These are phyloP conservation scores for Lochmaea crataegi DNA, from an alignment of 2,888 invertebrate genomes.

Conservation along the genomic window DNA sequence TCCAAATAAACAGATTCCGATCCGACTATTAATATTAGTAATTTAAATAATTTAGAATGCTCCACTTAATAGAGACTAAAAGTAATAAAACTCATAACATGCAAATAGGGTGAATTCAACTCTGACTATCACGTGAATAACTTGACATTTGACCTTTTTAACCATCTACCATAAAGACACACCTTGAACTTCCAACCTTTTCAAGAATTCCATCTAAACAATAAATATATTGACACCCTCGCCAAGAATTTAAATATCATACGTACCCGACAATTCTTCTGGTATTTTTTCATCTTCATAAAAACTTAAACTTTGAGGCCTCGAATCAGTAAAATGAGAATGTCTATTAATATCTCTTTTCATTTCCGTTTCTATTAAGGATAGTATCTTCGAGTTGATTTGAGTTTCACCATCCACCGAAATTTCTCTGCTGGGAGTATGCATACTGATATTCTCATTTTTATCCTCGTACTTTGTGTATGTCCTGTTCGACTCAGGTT, in stretches of 20 bases:
- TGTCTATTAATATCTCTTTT: constrained; percentile 63
- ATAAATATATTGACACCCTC: background rate
- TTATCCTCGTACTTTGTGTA: constrained; percentile 53
- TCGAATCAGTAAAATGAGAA: constrained; percentile 64
- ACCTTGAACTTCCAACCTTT: constrained; percentile 31
- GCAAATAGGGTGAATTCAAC: background rate
- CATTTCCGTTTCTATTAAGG: constrained; percentile 64
- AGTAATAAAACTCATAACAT: background rate
- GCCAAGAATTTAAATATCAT: background rate
- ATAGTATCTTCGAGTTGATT: constrained; percentile 67
- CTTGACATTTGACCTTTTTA: constrained; percentile 28
- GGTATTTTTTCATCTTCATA: constrained; percentile 65
- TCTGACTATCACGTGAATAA: background rate
- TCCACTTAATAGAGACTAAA: no score
- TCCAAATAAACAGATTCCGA: no score
- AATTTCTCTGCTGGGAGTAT: constrained; percentile 59
- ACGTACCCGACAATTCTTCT: constrained; percentile 62
- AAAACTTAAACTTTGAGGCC: constrained; percentile 65
- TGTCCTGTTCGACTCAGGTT: constrained; percentile 54
- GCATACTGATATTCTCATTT: constrained; percentile 56
- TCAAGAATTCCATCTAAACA: background rate
- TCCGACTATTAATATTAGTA: no score
- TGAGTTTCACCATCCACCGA: constrained; percentile 71
- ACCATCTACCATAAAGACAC: background rate
- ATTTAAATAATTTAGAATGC: no score